Evolutionary conservation across 2,888 invertebrate genomes (phyloP).

Genomic region (Aporophyla nigra): DNA sequence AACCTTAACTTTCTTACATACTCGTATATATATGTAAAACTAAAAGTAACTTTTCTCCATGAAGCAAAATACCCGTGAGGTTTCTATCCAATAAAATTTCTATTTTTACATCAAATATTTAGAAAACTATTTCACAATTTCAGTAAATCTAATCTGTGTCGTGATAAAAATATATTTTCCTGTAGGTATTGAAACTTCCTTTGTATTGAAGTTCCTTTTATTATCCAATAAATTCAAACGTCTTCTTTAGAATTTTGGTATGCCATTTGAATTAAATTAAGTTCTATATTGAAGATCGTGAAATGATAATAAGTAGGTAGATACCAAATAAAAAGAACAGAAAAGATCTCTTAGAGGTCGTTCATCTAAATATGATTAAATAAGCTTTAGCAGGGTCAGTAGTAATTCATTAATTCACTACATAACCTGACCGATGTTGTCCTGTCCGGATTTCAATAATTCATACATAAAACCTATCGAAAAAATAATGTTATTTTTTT

Average conservation of each 20-base stretch:
- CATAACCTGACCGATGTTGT: background rate
- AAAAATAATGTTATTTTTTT: background rate
- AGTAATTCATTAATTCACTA: background rate
- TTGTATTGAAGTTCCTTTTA: background rate
- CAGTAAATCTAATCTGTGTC: conserved; percentile 4
- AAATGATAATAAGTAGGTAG: background rate
- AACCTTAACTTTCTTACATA: background rate
- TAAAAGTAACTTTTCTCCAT: conserved; percentile 6
- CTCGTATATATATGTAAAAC: background rate
- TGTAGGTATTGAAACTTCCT: background rate
- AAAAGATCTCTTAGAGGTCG: background rate
- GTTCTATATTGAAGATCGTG: background rate
- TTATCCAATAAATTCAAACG: background rate
- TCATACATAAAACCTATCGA: background rate
- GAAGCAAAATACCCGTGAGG: background rate
- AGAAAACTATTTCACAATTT: conserved; percentile 12
- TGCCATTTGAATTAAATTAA: background rate
- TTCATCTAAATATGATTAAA: conserved; percentile 12
- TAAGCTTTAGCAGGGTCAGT: background rate
- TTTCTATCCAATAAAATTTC: background rate
- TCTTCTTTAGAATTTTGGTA: background rate
- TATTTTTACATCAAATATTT: conserved; percentile 9
- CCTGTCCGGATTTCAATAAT: background rate
- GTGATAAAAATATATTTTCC: conserved; percentile 17
- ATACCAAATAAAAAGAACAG: too few species aligned